Conservation (phyloP, 1,140 invertebrate genomes). For the Papilio machaon region DNA sequence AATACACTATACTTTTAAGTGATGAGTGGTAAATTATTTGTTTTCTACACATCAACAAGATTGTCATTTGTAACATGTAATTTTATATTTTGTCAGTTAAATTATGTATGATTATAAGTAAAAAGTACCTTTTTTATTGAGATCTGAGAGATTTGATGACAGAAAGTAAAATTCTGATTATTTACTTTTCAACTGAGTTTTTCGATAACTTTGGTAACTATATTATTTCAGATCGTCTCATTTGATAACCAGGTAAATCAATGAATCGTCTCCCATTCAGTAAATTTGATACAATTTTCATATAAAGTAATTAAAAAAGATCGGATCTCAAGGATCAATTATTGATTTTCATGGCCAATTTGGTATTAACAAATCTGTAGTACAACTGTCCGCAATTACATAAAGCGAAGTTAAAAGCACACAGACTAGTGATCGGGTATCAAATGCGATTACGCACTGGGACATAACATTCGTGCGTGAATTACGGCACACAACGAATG, state of each 20-base stretch:
- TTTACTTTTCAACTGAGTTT: not conserved
- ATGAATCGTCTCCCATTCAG: not conserved
- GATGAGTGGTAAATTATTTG: slow-evolving; percentile 5
- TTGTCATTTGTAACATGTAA: slow-evolving; percentile 14
- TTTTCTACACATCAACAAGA: slow-evolving; percentile 13
- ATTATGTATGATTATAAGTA: slow-evolving; percentile 7
- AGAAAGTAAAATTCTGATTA: not conserved
- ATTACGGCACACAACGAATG: slow-evolving; percentile 58
- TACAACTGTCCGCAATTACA: not conserved
- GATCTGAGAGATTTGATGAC: not conserved
- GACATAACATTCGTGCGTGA: slow-evolving; percentile 57
- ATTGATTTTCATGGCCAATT: not conserved
- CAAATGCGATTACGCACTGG: slow-evolving; percentile 54
- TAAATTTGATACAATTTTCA: too few relatives aligned
- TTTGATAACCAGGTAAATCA: not conserved
- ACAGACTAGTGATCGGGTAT: slow-evolving; percentile 28
- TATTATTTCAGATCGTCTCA: not conserved
- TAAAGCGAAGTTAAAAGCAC: slow-evolving; percentile 13
- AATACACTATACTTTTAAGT: slow-evolving; percentile 37
- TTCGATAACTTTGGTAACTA: not conserved
- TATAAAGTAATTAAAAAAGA: too few relatives aligned
- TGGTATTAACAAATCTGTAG: not conserved
- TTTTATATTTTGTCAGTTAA: not conserved
- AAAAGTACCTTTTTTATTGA: not conserved
- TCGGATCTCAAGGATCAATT: too few relatives aligned